Base-by-base conservation (phyloP, 2,888 invertebrate species). In the Trilocha varians region DNA sequence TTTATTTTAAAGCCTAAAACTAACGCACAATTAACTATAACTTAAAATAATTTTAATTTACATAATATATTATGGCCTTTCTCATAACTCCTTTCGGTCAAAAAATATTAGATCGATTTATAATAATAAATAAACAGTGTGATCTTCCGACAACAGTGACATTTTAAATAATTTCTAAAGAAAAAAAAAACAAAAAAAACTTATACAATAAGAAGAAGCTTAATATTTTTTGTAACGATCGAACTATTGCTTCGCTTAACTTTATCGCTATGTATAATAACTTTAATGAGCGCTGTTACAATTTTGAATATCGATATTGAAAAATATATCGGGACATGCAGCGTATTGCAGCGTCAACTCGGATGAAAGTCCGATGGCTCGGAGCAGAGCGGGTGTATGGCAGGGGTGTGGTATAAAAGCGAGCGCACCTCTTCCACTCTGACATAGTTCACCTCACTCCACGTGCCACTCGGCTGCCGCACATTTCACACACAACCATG, bases 381-480 rank as follows among this genome's bases (percentile, higher is more conserved):
- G 64, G 66, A 66, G 68, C 68, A 65, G 60, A 58, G 66, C 57
- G 62, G 54, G 62, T 59, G 60, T 65, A 78, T 83, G 85, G 85
- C 85, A 84, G 85, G 85, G 85, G 85, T 83, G 83, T 56, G 67
- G 80, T 85, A 85, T 85, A 85, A 78, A 85, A 84, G 82, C 69
- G 65, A 70, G 71, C 78, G 82, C 59, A 56, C 67, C 66, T 70
- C 76, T 76, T 82, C 82, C 78, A 78, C 79, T 74, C 75, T 73
- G 76, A 77, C 84, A 84, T 78, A 85, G 83, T 84, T 80, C 74
- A 74, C 74, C 67, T 67, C 56, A 64, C 65, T 61, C 58, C 70
- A 78, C 78, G 80, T 80, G 76, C 72, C 65, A 69, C 53, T 56
- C 59, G 72, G 65, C 59, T 59, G 61, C 68, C 65, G 73, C 73